Percentiles rank a stretch among this genome's conserved stretches.
These are phyloP conservation scores for Nomada fabriciana DNA, from an alignment of 2,888 invertebrate species.

Conservation along the genomic window DNA sequence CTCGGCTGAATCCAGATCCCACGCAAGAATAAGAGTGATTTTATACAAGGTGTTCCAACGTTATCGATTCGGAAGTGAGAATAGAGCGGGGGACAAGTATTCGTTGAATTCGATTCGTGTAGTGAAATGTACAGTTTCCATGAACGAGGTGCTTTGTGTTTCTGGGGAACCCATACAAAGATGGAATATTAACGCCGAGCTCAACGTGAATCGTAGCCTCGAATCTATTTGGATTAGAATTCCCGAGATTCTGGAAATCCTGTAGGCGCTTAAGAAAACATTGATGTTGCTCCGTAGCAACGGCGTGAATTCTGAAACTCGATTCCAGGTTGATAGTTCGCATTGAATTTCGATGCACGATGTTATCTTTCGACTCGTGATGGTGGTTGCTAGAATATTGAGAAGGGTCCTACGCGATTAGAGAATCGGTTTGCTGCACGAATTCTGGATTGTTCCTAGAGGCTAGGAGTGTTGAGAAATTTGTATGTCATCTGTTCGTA, in stretches of 20 bases:
- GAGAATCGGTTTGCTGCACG: neutral
- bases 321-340: neutral
- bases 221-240: slow-evolving; percentile 10
- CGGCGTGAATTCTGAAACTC: neutral
- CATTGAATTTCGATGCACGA: neutral
- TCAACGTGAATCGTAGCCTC: neutral
- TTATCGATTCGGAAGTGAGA: slow-evolving; percentile 10
- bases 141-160: neutral
- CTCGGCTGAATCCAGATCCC: neutral
- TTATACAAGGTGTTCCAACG: neutral
- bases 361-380: neutral
- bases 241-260: neutral
- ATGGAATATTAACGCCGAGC: slow-evolving; percentile 24
- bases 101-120: neutral
- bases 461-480: too few relatives aligned
- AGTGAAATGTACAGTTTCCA: neutral
- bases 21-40: neutral
- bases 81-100: neutral
- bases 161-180: neutral
- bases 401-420: neutral
- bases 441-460: too few relatives aligned
- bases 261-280: neutral
- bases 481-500: too few relatives aligned
- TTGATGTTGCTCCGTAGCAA: neutral
- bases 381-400: neutral